These are phyloP conservation scores for Pseudoips prasinana DNA, from an alignment of 2,888 invertebrate species.

Conservation along the genomic window DNA sequence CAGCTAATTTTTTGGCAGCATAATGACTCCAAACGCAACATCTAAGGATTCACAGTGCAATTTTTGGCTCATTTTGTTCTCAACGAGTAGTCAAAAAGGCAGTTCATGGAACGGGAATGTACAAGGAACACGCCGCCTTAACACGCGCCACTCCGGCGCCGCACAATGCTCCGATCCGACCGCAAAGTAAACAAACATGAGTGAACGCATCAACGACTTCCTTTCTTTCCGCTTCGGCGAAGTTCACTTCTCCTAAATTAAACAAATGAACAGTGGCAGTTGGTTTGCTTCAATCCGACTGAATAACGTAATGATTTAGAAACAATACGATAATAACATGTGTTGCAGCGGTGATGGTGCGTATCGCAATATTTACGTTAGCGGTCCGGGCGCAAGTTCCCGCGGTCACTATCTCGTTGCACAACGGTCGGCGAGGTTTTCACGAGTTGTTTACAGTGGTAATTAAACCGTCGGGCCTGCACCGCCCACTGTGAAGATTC, in stretches of 20 bases:
- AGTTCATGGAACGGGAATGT: conserved; percentile 2
- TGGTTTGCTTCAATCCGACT: conserved; percentile 22
- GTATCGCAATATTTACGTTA: conserved; percentile 36
- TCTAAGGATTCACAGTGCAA: no score
- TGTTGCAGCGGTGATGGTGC: conserved; percentile 22
- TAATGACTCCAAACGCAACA: no score
- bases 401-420: conserved; percentile 52
- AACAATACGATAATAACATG: conserved; percentile 20
- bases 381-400: conserved; percentile 42
- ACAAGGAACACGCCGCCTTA: background rate
- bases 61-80: no score
- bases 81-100: no score
- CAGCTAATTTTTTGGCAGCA: no score
- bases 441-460: conserved; percentile 53
- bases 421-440: conserved; percentile 42
- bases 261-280: conserved; percentile 30
- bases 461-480: conserved; percentile 53
- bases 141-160: conserved; percentile 25
- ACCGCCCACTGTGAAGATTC: conserved; percentile 51
- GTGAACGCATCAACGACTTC: conserved; percentile 48
- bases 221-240: conserved; percentile 56
- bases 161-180: conserved; percentile 20
- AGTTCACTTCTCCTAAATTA: conserved; percentile 53
- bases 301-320: conserved; percentile 23
- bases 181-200: conserved; percentile 49